Conservation (phyloP, 2,113 vertebrate genomes). For the Dasyornis broadbenti region DNA sequence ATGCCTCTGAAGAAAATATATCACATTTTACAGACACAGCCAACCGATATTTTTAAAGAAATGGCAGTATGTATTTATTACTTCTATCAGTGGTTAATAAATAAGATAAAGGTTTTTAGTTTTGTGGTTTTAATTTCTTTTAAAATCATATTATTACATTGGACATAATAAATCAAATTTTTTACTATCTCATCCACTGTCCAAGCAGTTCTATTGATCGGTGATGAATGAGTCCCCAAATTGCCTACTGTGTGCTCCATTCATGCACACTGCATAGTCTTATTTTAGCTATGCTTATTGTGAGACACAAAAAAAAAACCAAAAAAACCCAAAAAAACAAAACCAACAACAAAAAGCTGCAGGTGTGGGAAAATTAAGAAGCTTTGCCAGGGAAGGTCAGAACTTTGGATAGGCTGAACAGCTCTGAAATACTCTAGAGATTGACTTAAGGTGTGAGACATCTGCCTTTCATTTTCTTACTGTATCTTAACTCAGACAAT, state of each 20-base stretch:
- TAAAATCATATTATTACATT: not conserved
- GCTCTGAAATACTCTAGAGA: not conserved
- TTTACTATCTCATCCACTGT: not conserved
- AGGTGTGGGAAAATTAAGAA: not conserved
- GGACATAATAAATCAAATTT: not conserved
- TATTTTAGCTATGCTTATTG: not conserved
- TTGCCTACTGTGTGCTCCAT: not conserved
- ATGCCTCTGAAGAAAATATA: not conserved
- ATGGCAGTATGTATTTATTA: not conserved
- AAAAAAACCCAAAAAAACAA: not conserved
- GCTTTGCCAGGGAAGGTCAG: not conserved
- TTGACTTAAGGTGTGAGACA: not conserved
- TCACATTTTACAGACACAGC: not conserved
- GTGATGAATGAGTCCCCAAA: not conserved
- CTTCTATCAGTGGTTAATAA: not conserved
- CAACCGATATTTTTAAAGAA: not conserved
- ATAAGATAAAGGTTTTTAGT: not conserved
- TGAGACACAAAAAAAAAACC: not conserved
- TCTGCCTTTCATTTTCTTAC: conserved; percentile 3
- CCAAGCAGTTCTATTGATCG: not conserved
- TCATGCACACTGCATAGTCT: not conserved
- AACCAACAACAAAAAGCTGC: not conserved
- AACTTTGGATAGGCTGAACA: not conserved
- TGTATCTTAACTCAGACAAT: not conserved
- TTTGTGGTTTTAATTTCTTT: conserved; percentile 41